A percentile compares a stretch with the other conserved stretches of the same genome.
phyloP scores from a whole-genome alignment of 30 jellyfish, hydroid and myxozoan genomes.

The Turritopsis rubra region DNA sequence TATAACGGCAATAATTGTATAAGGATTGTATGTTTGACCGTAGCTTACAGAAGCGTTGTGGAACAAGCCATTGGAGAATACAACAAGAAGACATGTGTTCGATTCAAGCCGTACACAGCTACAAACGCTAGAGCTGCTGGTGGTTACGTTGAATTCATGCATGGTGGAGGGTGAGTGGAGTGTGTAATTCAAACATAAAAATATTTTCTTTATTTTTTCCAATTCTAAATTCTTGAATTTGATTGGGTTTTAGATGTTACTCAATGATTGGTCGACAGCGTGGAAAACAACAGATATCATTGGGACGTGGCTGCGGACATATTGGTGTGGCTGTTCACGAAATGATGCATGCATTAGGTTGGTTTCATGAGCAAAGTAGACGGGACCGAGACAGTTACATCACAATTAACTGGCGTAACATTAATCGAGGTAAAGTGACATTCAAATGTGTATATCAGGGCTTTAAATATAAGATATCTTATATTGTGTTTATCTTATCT shows the following conservation, averaged over 20 bases:
- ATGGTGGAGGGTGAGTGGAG: conserved; percentile 69
- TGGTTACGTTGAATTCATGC: conserved; percentile 52
- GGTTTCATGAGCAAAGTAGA: conserved; percentile 30
- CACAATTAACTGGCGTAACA: conserved; percentile 21
- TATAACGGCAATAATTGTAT: no score
- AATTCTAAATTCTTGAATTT: background rate
- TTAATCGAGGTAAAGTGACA: background rate
- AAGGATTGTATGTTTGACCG: no score
- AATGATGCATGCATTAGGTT: conserved; percentile 70
- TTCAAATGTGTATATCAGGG: background rate
- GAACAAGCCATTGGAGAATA: conserved; percentile 70
- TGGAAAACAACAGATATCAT: conserved; percentile 70
- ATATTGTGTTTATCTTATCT: no score
- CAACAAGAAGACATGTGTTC: conserved; percentile 54
- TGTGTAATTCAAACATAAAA: background rate
- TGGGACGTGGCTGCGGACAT: conserved; percentile 64
- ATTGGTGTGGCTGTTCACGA: conserved; percentile 85
- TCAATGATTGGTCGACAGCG: conserved; percentile 83
- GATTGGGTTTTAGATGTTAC: conserved; percentile 50
- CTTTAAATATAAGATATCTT: no score
- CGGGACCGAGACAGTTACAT: conserved; percentile 29
- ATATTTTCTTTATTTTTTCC: no score
- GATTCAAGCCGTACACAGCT: conserved; percentile 47
- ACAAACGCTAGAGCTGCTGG: no score
- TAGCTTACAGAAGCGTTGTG: conserved; percentile 14